Conservation (phyloP, 2,888 invertebrate genomes). For the Cordylochernes scorpioides region DNA sequence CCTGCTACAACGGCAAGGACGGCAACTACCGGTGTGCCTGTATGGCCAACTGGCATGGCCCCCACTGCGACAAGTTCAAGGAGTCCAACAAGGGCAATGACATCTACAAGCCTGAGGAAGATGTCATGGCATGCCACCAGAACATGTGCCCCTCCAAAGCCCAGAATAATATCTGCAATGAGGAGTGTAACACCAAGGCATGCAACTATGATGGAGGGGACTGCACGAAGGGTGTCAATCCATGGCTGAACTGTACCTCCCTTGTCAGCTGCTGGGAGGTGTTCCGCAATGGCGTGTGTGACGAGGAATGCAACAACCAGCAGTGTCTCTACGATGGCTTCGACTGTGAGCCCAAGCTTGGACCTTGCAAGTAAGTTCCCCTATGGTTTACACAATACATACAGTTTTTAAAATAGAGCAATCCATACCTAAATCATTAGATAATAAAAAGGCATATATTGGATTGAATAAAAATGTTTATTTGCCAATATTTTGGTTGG, state of each 20-base stretch:
- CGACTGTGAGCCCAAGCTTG: slow-evolving; percentile 44
- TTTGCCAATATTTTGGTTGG: too few species aligned
- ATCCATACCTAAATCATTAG: too few species aligned
- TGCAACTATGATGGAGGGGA: slow-evolving; percentile 85
- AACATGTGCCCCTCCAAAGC: slow-evolving; percentile 54
- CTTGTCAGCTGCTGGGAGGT: slow-evolving; percentile 62
- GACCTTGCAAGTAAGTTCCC: slow-evolving; percentile 18
- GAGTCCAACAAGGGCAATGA: slow-evolving; percentile 19
- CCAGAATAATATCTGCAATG: slow-evolving; percentile 54
- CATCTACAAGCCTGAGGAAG: slow-evolving; percentile 27
- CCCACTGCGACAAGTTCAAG: slow-evolving; percentile 51
- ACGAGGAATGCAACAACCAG: slow-evolving; percentile 76
- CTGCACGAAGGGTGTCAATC: slow-evolving; percentile 55
- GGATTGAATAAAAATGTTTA: too few species aligned
- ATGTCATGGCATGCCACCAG: slow-evolving; percentile 44
- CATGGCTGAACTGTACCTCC: slow-evolving; percentile 75
- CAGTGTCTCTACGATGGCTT: slow-evolving; percentile 84
- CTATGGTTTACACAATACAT: too few species aligned
- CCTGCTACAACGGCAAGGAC: slow-evolving; percentile 39
- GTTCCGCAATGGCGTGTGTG: slow-evolving; percentile 66
- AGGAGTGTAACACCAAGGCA: slow-evolving; percentile 69
- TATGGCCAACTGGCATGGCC: slow-evolving; percentile 50
- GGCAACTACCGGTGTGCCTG: slow-evolving; percentile 52
- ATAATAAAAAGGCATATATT: too few species aligned
- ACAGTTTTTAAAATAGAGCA: too few species aligned